phyloP scores from a whole-genome alignment of 1,140 invertebrate genomes.

The Danaus melanippus region DNA sequence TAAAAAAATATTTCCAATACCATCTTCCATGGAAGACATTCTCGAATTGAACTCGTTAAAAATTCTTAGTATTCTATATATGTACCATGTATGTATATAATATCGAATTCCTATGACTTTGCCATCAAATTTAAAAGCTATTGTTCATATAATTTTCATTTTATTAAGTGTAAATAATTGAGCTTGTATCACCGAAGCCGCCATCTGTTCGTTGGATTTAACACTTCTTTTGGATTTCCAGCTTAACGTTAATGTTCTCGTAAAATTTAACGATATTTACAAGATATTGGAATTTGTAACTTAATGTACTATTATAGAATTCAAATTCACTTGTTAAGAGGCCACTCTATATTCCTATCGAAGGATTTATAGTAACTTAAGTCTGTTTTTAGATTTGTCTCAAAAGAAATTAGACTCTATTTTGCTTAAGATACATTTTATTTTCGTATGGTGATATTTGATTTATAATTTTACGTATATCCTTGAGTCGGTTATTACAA shows the following conservation, averaged over 20 bases:
- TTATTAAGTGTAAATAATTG: slow-evolving; percentile 71
- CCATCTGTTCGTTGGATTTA: slow-evolving; percentile 57
- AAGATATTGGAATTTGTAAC: slow-evolving; percentile 28
- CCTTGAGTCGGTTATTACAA: slow-evolving; percentile 51
- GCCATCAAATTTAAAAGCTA: slow-evolving; percentile 19
- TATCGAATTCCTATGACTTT: too few relatives aligned
- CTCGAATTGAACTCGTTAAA: too few relatives aligned
- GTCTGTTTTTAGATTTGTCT: slow-evolving; percentile 26
- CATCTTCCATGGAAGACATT: too few relatives aligned
- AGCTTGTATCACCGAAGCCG: slow-evolving; percentile 55
- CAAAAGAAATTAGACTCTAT: slow-evolving; percentile 7
- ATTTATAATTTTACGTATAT: slow-evolving; percentile 25
- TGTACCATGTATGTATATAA: too few relatives aligned
- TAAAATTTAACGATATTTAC: slow-evolving; percentile 56
- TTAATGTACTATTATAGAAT: slow-evolving; percentile 28
- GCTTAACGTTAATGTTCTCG: slow-evolving; percentile 65
- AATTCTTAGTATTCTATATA: too few relatives aligned
- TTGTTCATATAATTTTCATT: slow-evolving; percentile 65
- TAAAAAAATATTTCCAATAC: too few relatives aligned
- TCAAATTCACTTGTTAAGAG: slow-evolving; percentile 24
- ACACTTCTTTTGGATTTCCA: slow-evolving; percentile 66
- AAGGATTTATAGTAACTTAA: slow-evolving; percentile 43
- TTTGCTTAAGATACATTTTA: slow-evolving; percentile 14
- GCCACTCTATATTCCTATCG: slow-evolving; percentile 43
- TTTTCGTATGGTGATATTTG: slow-evolving; percentile 27